Percentiles rank a stretch among this genome's conserved stretches.
These are phyloP conservation scores for Matsumurasca onukii DNA, from an alignment of 1,140 invertebrate genomes.

Conservation along the genomic window DNA sequence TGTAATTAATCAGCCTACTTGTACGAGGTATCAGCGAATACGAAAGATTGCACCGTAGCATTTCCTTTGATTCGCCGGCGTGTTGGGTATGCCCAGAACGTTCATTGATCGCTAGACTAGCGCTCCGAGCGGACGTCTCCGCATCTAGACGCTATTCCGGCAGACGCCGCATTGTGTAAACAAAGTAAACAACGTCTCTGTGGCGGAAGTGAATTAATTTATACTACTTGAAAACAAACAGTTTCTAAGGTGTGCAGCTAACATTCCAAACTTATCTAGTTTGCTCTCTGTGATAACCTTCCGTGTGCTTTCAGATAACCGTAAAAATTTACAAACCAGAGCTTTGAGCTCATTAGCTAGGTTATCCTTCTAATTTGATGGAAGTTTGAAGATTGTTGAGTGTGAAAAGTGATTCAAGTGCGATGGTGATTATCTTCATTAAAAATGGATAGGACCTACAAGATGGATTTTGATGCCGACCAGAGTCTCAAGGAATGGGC, in stretches of 20 bases:
- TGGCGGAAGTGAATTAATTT: background rate
- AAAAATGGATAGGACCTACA: constrained; percentile 27
- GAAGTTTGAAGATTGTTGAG: too few relatives aligned
- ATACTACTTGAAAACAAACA: background rate
- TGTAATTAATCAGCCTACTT: too few relatives aligned
- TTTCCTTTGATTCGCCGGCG: too few relatives aligned
- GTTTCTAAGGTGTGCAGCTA: background rate
- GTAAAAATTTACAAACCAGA: too few relatives aligned
- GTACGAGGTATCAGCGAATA: too few relatives aligned
- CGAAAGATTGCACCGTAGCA: too few relatives aligned
- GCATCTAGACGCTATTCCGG: background rate
- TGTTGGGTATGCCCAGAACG: background rate
- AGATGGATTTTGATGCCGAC: constrained; percentile 80
- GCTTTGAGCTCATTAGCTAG: too few relatives aligned
- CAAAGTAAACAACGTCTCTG: background rate
- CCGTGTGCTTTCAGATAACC: background rate
- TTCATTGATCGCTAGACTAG: background rate
- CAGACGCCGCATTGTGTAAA: background rate
- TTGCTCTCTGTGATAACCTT: background rate
- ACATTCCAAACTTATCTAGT: background rate
- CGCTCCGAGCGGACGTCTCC: background rate
- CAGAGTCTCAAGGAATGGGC: constrained; percentile 92
- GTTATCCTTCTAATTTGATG: too few relatives aligned
- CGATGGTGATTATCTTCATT: background rate
- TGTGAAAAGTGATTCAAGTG: background rate